Evolutionary conservation across 2,113 vertebrate genomes (phyloP), one percentile per base, ranked within the genome.

Genomic region (Aspiorhynchus laticeps): DNA sequence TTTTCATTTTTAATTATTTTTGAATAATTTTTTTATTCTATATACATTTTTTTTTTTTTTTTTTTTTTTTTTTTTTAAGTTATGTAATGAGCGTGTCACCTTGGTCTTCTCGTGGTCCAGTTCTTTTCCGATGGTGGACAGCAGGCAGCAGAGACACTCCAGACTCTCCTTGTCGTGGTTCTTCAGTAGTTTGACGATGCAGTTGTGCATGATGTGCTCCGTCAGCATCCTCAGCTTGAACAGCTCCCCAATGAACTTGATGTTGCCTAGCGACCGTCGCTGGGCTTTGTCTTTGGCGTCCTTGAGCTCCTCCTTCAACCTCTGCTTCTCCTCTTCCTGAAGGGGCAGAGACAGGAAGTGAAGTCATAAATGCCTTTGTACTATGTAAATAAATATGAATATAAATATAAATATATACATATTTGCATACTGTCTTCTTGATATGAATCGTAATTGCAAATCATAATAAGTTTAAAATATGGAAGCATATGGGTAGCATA

Each of bases 161-260:
- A 99, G 95, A n/a, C 97, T 99, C 90, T 99, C 98, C 73, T 97
- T 97, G 0, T 99, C 98, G 0, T 98, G 98, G 91, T 99, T 99
- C 93, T 99, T 99, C 46, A 99, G 96, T 88, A 99, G 95, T 88
- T 99, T 99, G 48, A 98, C 97, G 38, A 99, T 97, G 0, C 98
- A 99, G 92, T 99, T 98, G 0, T 99, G 98, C 98, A 99, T 99
- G 94, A 99, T 99, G 71, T 96, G 96, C 90, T 99, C 98, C 0
- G 98, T 99, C 88, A 99, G 94, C 98, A 99, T 99, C 93, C 99
- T 99, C 36, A 99, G 95, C 91, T 99, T 99, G 91, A 99, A 99
- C n/a, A 99, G 94, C 90, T 99, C 98, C 1, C 97, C 98, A 0
- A 99, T 99, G 88, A 99, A 99, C 91, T 98, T 99, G 83, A 99